phyloP scores from a whole-genome alignment of 2,888 invertebrate species.

The Stenoptilia bipunctidactyla region DNA sequence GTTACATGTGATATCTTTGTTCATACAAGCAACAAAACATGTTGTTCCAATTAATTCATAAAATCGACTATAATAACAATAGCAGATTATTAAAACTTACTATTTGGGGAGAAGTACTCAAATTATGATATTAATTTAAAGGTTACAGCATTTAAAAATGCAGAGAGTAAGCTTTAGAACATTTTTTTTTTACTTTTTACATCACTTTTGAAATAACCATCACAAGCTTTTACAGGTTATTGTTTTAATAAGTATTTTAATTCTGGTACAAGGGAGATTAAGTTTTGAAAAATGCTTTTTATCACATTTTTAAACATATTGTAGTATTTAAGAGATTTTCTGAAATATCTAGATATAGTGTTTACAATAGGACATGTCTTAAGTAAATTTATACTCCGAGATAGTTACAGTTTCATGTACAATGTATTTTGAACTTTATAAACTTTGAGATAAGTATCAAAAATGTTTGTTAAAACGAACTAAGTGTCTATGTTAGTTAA shows the following conservation, averaged over 20 bases:
- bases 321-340: neutral
- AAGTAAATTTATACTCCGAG: neutral
- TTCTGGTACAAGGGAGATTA: conserved; percentile 58
- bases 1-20: conserved; percentile 2
- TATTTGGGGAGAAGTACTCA: too few species aligned
- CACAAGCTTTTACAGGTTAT: too few species aligned
- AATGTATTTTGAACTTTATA: neutral
- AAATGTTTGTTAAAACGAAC: too few species aligned
- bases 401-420: neutral
- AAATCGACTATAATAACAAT: too few species aligned
- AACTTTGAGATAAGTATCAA: too few species aligned
- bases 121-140: too few species aligned
- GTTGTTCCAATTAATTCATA: conserved; percentile 41
- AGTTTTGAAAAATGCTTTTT: conserved; percentile 41
- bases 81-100: too few species aligned
- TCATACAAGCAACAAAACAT: conserved; percentile 16
- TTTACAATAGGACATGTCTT: conserved; percentile 38
- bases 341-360: conserved; percentile 47
- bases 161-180: too few species aligned
- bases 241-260: conserved; percentile 32
- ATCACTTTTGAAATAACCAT: too few species aligned
- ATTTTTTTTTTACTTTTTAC: too few species aligned
- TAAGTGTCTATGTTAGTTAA: too few species aligned
- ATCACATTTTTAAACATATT: neutral
- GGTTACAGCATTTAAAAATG: too few species aligned